phyloP scores from a whole-genome alignment of 2,113 vertebrate genomes.

The Coregonus clupeaformis region DNA sequence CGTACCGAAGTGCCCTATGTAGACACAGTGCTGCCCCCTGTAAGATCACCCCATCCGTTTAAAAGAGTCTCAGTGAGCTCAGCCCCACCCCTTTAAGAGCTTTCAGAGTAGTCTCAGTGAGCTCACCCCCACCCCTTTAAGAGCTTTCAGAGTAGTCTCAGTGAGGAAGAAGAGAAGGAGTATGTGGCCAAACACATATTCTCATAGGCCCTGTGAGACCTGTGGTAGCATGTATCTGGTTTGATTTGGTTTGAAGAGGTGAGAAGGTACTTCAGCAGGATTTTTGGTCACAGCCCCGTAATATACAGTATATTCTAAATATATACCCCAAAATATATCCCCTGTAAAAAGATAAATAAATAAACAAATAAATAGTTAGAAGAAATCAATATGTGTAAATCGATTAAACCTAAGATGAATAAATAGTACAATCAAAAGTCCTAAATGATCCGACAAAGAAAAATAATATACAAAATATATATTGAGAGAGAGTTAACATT shows the following conservation, averaged over 20 bases:
- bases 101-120: neutral
- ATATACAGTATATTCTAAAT: conserved; percentile 62
- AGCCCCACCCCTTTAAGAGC: conserved; percentile 14
- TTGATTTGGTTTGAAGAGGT: conserved; percentile 69
- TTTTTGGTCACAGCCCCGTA: conserved; percentile 6
- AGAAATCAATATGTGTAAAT: conserved; percentile 34
- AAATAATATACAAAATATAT: conserved; percentile 47
- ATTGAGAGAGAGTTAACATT: conserved; percentile 80
- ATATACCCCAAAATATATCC: conserved; percentile 45
- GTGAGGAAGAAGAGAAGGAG: conserved; percentile 35
- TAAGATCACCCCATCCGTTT: conserved; percentile 29
- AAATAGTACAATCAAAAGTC: conserved; percentile 70
- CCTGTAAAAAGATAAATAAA: conserved; percentile 33
- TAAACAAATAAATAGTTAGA: conserved; percentile 67
- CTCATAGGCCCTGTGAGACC: conserved; percentile 41
- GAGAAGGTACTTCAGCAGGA: conserved; percentile 57
- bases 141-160: conserved; percentile 15
- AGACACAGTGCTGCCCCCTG: neutral
- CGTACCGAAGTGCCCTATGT: neutral
- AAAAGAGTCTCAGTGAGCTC: conserved; percentile 18
- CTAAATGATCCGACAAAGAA: conserved; percentile 54
- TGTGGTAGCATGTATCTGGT: conserved; percentile 56
- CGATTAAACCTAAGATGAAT: conserved; percentile 62
- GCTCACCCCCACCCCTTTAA: conserved; percentile 15
- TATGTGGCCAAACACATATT: conserved; percentile 27